These are phyloP conservation scores for Drosophila diplacantha DNA, from an alignment of 2,888 invertebrate genomes.

Conservation along the genomic window DNA sequence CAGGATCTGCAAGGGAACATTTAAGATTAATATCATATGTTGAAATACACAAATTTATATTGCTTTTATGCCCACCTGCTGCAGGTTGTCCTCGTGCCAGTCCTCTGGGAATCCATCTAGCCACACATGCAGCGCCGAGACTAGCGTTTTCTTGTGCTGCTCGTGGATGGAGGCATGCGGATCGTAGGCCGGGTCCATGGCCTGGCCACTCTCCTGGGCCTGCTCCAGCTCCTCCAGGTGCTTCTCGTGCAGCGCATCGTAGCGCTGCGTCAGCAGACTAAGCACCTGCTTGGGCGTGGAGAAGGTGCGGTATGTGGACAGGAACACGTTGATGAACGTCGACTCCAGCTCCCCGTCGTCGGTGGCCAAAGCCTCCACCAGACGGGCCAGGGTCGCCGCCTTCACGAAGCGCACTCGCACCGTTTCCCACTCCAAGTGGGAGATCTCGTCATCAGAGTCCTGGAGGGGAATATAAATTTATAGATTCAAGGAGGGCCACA, in stretches of 20 bases:
- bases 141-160: constrained; percentile 84
- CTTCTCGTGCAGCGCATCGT: constrained; percentile 81
- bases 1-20: constrained; percentile 80
- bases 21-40: background rate
- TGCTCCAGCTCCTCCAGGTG: constrained; percentile 66
- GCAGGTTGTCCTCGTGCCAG: constrained; percentile 81
- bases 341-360: constrained; percentile 98
- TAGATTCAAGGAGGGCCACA: background rate
- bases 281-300: constrained; percentile 92
- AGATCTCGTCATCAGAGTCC: constrained; percentile 95
- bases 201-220: constrained; percentile 51
- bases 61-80: constrained; percentile 71
- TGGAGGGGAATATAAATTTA: constrained; percentile 37
- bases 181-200: constrained; percentile 58
- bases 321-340: constrained; percentile 97
- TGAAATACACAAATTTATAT: accelerated
- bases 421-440: constrained; percentile 99
- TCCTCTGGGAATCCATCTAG: constrained; percentile 98
- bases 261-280: constrained; percentile 87
- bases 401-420: constrained; percentile 96
- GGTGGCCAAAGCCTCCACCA: constrained; percentile 95
- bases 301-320: constrained; percentile 94
- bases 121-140: constrained; percentile 97
- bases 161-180: constrained; percentile 71
- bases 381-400: constrained; percentile 94